Conservation (phyloP, 2,797 vertebrate species). For the Anableps anableps region DNA sequence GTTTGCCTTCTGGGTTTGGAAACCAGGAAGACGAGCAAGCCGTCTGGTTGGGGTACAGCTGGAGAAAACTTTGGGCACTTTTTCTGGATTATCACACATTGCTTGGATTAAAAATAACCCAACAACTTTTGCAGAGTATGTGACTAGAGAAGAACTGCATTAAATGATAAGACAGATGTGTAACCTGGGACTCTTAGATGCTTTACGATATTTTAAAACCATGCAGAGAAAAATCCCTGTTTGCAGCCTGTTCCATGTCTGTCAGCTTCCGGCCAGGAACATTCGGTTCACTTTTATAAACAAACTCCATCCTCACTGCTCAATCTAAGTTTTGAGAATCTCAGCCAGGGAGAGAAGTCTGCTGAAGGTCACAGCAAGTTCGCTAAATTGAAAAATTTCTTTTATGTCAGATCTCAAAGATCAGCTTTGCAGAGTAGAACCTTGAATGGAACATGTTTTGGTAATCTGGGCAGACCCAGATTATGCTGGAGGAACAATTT, state of each 20-base stretch:
- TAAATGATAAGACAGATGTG: conserved; percentile 12
- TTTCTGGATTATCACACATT: neutral
- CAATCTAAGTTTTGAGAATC: conserved; percentile 36
- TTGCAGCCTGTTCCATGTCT: conserved; percentile 13
- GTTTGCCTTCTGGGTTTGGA: too few species aligned
- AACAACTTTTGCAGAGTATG: neutral
- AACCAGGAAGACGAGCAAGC: too few species aligned
- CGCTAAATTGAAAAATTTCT: conserved; percentile 25
- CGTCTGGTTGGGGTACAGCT: too few species aligned
- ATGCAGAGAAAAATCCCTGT: conserved; percentile 18
- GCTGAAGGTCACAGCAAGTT: conserved; percentile 41
- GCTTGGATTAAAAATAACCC: neutral
- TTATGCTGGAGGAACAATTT: neutral
- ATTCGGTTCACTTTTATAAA: conserved; percentile 55
- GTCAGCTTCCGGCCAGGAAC: conserved; percentile 34
- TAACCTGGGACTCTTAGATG: neutral
- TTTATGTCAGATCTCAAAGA: conserved; percentile 30
- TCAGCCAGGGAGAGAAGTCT: conserved; percentile 41
- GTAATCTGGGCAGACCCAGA: neutral
- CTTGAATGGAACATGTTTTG: neutral
- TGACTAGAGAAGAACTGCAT: conserved; percentile 7
- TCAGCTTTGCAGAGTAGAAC: neutral
- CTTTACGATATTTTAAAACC: conserved; percentile 18
- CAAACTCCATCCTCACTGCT: conserved; percentile 37
- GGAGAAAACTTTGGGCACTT: too few species aligned